Evolutionary conservation across 2,113 vertebrate species (phyloP).

Genomic region (Myiozetetes cayanensis): DNA sequence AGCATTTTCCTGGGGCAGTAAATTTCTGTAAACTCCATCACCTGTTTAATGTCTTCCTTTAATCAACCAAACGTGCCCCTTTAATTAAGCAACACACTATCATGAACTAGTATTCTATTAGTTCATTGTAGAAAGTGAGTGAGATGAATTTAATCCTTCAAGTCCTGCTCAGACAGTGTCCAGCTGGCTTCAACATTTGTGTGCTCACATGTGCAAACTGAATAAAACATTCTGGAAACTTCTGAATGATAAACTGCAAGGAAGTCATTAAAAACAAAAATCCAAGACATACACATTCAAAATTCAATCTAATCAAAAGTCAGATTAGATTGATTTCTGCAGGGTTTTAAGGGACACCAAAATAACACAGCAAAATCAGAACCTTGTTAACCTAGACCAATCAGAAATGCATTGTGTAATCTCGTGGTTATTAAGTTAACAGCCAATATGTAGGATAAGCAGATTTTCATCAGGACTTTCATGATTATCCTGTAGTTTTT

Average conservation of each 20-base stretch:
- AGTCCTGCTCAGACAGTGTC: neutral
- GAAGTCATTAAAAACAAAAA: neutral
- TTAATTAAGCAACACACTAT: neutral
- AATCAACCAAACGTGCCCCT: neutral
- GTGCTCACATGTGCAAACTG: neutral
- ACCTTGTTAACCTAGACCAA: neutral
- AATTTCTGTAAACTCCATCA: neutral
- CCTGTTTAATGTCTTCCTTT: neutral
- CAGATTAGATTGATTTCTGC: neutral
- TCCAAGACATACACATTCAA: neutral
- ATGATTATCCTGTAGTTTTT: neutral
- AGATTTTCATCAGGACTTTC: neutral
- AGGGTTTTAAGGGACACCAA: neutral
- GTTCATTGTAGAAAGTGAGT: neutral
- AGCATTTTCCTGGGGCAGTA: neutral
- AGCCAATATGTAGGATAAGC: neutral
- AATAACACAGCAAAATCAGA: neutral
- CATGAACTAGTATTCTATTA: neutral
- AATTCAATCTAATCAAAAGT: neutral
- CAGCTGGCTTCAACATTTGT: neutral
- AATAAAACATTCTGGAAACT: neutral
- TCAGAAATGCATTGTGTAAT: neutral
- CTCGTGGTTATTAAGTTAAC: neutral
- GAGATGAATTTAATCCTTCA: neutral
- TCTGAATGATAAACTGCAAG: neutral